Evolutionary conservation across 1,140 invertebrate genomes (phyloP), one percentile per base, ranked within the genome.

Genomic region (Potamilus streckersoni): DNA sequence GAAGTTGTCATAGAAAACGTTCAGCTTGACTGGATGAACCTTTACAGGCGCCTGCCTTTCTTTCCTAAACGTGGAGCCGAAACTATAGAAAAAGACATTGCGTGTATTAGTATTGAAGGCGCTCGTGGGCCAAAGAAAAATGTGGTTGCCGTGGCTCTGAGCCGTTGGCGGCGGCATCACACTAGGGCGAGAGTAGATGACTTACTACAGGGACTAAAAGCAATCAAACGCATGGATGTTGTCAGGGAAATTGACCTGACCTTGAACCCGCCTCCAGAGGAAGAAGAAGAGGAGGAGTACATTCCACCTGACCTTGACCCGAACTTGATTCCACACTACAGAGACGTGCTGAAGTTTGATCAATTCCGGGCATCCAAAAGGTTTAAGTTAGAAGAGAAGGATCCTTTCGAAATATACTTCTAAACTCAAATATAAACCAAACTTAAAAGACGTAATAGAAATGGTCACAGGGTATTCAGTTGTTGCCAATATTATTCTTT

Each of bases 1-100:
- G 65, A 66, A n/a, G 70, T 85, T 19, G 82, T 85, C 15, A 73
- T 80, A 23, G 56, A 70, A 2, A 38, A 71, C 16, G 84, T 87
- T 63, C 78, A 79, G 16, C 72, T 76, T 31, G 85, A 85, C 71
- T 85, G 85, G 84, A 71, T 77, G 5, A 57, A 73, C 15, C 71
- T 87, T 12, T 87, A 87, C 71, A 78, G 80, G 2, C 74, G 74
- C 27, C 76, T 87, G 15, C 82, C 80, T 17, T 87, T 87, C 82
- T 70, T 78, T 63, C 85, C 85, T 23, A 31, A 73, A 20, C 78
- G 85, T n/a, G 85, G 85, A 16, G 70, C 71, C 0, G 76, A 79
- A 56, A 87, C 83, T n/a, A 82, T 87, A 58, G 84, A 84, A 68
- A 78, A 66, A n/a, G 85, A 87, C 82, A 83, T 87, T 62, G 59